These are phyloP conservation scores for Azemiops feae DNA, from an alignment of 2,113 vertebrate species.

Conservation along the genomic window DNA sequence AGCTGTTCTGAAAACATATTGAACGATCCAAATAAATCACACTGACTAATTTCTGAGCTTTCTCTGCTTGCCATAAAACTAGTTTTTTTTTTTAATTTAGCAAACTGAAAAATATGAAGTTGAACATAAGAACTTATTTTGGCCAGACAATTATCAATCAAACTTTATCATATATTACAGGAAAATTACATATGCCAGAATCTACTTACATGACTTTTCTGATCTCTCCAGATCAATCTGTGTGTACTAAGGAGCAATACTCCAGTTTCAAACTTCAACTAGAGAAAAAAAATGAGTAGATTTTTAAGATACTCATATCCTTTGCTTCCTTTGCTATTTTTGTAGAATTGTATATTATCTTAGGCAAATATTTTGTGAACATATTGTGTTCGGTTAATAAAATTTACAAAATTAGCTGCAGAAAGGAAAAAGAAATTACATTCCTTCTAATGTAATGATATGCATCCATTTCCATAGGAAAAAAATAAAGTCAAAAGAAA, in stretches of 20 bases:
- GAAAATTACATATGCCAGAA: neutral
- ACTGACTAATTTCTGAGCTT: neutral
- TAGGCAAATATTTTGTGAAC: constrained; percentile 16
- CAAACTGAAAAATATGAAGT: neutral
- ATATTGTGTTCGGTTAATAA: constrained; percentile 6
- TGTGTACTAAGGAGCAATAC: constrained; percentile 89
- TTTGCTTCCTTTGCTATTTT: neutral
- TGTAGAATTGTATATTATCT: neutral
- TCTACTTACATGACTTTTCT: constrained; percentile 88
- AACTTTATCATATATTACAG: neutral
- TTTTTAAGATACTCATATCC: neutral
- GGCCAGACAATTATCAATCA: neutral
- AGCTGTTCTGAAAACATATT: neutral
- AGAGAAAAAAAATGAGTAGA: constrained; percentile 35
- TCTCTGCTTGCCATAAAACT: neutral
- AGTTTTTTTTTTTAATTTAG: neutral
- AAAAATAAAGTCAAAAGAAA: neutral
- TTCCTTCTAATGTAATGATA: neutral
- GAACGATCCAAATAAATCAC: neutral
- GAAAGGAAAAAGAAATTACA: constrained; percentile 8
- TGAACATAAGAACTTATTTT: neutral
- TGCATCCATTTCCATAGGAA: neutral
- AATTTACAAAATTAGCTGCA: constrained; percentile 6
- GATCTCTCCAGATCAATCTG: constrained; percentile 92
- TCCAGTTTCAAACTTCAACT: constrained; percentile 89